Evolutionary conservation across 2,888 invertebrate species (phyloP), one percentile per base, ranked within the genome.

Genomic region (Macaria liturata): DNA sequence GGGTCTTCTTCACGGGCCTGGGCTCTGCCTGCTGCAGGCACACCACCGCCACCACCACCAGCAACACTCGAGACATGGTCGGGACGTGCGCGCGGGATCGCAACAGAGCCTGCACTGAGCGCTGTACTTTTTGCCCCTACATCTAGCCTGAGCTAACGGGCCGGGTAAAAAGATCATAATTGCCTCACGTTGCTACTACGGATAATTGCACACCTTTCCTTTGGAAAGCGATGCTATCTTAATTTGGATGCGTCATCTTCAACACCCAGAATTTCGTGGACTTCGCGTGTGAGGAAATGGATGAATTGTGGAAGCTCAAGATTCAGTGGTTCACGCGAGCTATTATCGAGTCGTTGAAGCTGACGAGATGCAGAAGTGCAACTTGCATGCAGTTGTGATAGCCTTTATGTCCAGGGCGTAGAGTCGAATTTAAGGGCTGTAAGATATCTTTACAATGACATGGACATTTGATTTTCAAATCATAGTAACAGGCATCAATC

Each of bases 121-220:
- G 67, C 67, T 66, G 75, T 76, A 81, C 84, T 80, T 84, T 83
- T 82, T 83, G 86, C 84, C 72, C 66, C 75, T 78, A 81, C 86
- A 81, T 84, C 88, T 88, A 86, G 86, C 79, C 80, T 76, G 77
- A 84, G 78, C 77, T 91, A 91, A 91, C 91, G 91, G 91, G 84
- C 78, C 76, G 75, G 70, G 90, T 88, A 91, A 91, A 91, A 91
- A 90, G 86, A 89, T 89, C 83, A 79, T 88, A 87, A 89, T 87
- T 87, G 84, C 87, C 81, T 77, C 79, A 76, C 81, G 76, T 81
- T 80, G 78, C 75, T 73, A 75, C 56, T 59, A 74, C 71, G 72
- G 83, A 81, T 90, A 88, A 90, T 89, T 88, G 84, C 88, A 80
- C 88, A 89, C 90, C 90, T 91, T 91, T 91, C 91, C 81, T 83